These are phyloP conservation scores for Zele albiditarsus DNA, from an alignment of 2,888 invertebrate species.

Conservation along the genomic window DNA sequence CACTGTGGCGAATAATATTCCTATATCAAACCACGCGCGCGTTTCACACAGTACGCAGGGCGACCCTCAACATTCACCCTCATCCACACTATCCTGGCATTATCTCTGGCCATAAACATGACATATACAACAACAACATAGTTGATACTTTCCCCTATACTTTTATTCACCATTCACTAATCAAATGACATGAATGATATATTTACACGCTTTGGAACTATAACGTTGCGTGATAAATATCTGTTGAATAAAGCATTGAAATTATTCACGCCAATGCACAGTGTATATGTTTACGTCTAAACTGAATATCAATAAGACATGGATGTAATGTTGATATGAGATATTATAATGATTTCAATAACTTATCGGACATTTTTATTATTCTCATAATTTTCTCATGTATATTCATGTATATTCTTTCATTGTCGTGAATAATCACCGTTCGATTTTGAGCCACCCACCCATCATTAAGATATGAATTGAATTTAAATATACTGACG, in stretches of 20 bases:
- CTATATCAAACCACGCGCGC: conserved; percentile 46
- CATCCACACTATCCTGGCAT: neutral
- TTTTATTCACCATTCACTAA: neutral
- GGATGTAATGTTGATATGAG: no score
- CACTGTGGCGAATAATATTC: conserved; percentile 49
- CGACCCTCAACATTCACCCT: conserved; percentile 52
- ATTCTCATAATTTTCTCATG: no score
- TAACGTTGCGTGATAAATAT: neutral
- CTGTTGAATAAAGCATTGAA: neutral
- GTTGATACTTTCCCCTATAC: neutral
- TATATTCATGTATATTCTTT: no score
- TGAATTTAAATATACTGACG: no score
- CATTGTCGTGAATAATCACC: no score
- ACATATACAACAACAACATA: neutral
- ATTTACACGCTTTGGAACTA: neutral
- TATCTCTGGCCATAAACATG: neutral
- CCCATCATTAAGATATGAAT: no score
- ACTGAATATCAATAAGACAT: no score
- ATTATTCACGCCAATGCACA: neutral
- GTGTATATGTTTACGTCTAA: no score
- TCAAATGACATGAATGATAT: neutral
- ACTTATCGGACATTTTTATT: no score
- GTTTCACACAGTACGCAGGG: conserved; percentile 57
- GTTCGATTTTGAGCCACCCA: no score
- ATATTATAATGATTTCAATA: no score